A percentile compares a stretch with the other conserved stretches of the same genome.
phyloP scores from a whole-genome alignment of 2,113 vertebrate genomes.

The Oryctolagus cuniculus region DNA sequence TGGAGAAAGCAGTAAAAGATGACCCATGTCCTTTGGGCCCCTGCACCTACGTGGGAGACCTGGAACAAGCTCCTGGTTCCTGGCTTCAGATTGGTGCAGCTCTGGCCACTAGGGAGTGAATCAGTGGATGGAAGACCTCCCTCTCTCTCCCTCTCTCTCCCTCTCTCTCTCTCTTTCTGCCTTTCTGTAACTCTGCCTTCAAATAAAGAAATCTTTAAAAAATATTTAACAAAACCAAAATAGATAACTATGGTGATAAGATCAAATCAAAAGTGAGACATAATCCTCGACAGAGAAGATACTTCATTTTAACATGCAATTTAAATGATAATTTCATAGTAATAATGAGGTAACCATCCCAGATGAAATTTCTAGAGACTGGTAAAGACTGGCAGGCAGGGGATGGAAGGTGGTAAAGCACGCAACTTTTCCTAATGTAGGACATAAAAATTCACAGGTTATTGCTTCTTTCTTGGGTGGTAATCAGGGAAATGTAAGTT shows the following conservation, averaged over 20 bases:
- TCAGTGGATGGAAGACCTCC: no score
- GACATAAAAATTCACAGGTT: not conserved
- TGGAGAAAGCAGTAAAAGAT: no score
- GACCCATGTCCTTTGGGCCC: no score
- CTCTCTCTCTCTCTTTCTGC: no score
- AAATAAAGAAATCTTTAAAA: no score
- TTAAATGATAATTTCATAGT: conserved; percentile 34
- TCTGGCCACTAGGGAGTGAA: no score
- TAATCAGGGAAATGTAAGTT: conserved; percentile 36
- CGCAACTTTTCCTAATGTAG: not conserved
- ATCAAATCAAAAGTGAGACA: conserved; percentile 33
- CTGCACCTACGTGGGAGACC: no score
- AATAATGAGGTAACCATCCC: conserved; percentile 21
- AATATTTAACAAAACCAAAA: no score
- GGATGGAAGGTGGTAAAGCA: not conserved
- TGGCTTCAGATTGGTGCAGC: no score
- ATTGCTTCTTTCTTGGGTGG: not conserved
- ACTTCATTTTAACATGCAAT: conserved; percentile 29
- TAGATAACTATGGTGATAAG: not conserved
- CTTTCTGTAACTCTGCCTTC: no score
- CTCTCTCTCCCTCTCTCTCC: no score
- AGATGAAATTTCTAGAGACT: conserved; percentile 10
- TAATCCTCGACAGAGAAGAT: conserved; percentile 17
- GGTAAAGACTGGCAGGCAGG: not conserved
- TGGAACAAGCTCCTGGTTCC: no score